These are phyloP conservation scores for Caenorhabditis wallacei DNA, from an alignment of 2,888 invertebrate species.

Conservation along the genomic window DNA sequence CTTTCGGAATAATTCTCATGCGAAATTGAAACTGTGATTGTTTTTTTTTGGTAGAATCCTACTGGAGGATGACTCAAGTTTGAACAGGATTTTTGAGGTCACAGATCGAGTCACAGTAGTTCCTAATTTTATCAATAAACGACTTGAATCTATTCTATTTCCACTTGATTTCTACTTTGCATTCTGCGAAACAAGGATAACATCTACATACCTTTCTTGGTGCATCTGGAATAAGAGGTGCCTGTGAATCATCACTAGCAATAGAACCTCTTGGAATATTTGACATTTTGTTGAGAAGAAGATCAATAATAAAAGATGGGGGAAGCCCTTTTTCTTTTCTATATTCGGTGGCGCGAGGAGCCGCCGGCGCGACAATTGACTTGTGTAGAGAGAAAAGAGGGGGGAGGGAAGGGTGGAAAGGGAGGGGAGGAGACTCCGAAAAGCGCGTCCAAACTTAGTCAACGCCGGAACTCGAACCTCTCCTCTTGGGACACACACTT, in stretches of 20 bases:
- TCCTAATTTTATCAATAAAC: too few species aligned
- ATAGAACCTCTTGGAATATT: constrained; percentile 53
- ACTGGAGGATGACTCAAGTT: too few species aligned
- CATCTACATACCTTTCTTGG: constrained; percentile 39
- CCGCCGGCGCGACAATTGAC: constrained; percentile 38
- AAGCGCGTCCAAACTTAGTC: constrained; percentile 57
- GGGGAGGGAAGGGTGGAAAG: neutral
- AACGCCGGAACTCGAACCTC: constrained; percentile 47
- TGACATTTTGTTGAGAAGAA: constrained; percentile 24
- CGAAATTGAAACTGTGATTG: too few species aligned
- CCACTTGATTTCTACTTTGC: too few species aligned
- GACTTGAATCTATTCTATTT: too few species aligned
- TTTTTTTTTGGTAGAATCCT: too few species aligned
- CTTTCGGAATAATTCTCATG: neutral
- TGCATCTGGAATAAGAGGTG: constrained; percentile 57
- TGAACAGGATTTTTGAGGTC: too few species aligned
- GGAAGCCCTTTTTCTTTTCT: constrained; percentile 5
- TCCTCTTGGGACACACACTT: constrained; percentile 43
- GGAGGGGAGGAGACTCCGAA: constrained; percentile 13
- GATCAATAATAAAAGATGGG: neutral
- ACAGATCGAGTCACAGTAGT: too few species aligned
- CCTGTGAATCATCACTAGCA: constrained; percentile 59
- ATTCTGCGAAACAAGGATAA: neutral
- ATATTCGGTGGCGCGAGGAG: constrained; percentile 19
- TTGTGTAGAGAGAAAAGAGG: neutral